Evolutionary conservation across 2,888 invertebrate genomes (phyloP).

Genomic region (Philereme vetulata): DNA sequence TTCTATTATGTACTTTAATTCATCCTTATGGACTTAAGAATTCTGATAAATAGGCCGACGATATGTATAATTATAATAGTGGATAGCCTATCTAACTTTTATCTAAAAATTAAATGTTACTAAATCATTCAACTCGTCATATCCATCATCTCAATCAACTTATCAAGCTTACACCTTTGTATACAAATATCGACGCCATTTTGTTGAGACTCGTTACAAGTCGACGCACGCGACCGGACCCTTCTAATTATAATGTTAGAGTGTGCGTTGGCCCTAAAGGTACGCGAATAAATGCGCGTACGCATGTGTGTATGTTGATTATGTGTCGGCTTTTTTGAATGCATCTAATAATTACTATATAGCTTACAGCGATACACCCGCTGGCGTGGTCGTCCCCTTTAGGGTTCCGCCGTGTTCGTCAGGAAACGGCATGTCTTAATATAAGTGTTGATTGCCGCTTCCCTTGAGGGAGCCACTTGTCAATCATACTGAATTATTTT

Average conservation of each 20-base stretch:
- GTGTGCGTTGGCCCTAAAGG: conserved; percentile 38
- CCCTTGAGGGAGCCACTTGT: conserved; percentile 35
- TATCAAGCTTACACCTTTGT: conserved; percentile 67
- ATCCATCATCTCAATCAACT: conserved; percentile 56
- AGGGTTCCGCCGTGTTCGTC: conserved; percentile 34
- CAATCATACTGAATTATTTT: conserved; percentile 36
- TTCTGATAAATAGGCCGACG: too few species aligned
- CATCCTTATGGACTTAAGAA: too few species aligned
- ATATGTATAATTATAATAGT: too few species aligned
- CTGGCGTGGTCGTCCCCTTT: conserved; percentile 42
- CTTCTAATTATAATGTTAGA: conserved; percentile 75
- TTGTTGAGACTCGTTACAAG: conserved; percentile 82
- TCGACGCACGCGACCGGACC: conserved; percentile 79
- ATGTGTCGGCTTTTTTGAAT: conserved; percentile 76
- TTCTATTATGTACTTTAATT: too few species aligned
- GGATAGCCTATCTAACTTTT: not conserved
- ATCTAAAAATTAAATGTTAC: conserved; percentile 22
- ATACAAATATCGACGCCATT: conserved; percentile 77
- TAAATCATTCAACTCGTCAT: conserved; percentile 30
- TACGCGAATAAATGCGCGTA: conserved; percentile 38
- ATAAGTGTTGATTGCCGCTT: conserved; percentile 36
- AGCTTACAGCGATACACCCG: conserved; percentile 71
- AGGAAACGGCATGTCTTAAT: conserved; percentile 37
- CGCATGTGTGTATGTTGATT: conserved; percentile 35
- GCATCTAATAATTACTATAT: conserved; percentile 81